phyloP scores from a whole-genome alignment of 2,113 vertebrate genomes.

The Paedocypris sp. region DNA sequence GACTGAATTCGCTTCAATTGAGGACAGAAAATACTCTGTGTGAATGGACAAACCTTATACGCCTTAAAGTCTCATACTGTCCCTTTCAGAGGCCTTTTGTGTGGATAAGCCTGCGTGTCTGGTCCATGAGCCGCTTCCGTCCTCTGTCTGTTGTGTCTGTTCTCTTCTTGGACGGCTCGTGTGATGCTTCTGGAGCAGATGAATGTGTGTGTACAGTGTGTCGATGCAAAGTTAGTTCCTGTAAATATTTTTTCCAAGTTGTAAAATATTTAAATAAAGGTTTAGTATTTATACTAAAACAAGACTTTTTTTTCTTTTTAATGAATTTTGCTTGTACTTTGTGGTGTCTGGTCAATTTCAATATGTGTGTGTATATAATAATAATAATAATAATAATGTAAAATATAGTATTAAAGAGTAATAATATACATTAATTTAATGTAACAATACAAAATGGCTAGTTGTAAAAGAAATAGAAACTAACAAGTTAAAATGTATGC shows the following conservation, averaged over 20 bases:
- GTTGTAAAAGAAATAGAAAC: no score
- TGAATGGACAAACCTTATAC: not conserved
- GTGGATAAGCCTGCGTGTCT: slow-evolving; percentile 20
- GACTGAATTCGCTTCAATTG: not conserved
- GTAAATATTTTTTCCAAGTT: slow-evolving; percentile 66
- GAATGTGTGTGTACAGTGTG: slow-evolving; percentile 48
- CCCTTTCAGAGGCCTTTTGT: slow-evolving; percentile 34
- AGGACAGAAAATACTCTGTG: not conserved
- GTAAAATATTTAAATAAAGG: slow-evolving; percentile 71
- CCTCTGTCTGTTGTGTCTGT: not conserved
- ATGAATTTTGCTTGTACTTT: not conserved
- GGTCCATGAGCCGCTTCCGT: slow-evolving; percentile 25
- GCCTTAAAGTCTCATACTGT: slow-evolving; percentile 21
- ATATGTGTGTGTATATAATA: not conserved
- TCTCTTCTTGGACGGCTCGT: slow-evolving; percentile 30
- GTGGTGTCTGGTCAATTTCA: not conserved
- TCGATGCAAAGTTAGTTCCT: slow-evolving; percentile 60
- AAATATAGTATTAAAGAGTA: no score
- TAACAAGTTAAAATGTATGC: no score
- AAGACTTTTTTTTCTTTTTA: not conserved
- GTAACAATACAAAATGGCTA: no score
- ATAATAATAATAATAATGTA: no score
- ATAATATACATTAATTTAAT: no score
- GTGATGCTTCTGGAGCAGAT: slow-evolving; percentile 56
- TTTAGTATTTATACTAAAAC: slow-evolving; percentile 64